Percentiles rank a stretch among this genome's conserved stretches.
phyloP scores from a whole-genome alignment of 2,888 invertebrate genomes.

The Invenusta paracnida region DNA sequence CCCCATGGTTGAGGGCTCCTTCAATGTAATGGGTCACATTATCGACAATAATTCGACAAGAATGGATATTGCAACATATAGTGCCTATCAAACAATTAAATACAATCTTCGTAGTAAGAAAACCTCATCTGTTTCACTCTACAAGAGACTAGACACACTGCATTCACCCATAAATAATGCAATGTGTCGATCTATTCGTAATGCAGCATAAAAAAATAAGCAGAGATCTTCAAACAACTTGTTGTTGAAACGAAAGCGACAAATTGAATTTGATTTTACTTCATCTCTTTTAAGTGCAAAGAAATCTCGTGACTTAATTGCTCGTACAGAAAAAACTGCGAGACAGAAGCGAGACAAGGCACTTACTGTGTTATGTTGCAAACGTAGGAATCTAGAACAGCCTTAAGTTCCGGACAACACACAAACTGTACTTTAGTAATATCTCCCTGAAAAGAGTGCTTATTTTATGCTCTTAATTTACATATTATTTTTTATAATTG shows the following conservation, averaged over 20 bases:
- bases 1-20: conserved; percentile 21
- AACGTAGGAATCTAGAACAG: neutral
- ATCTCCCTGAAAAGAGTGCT: neutral
- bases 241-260: conserved; percentile 2
- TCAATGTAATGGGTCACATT: conserved; percentile 19
- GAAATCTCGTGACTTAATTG: conserved; percentile 18
- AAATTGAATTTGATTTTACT: conserved; percentile 15
- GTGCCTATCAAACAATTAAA: conserved; percentile 23
- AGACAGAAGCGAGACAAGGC: conserved; percentile 1
- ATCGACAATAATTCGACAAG: conserved; percentile 2
- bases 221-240: conserved; percentile 22
- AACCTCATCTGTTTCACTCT: conserved; percentile 18
- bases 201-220: conserved; percentile 2
- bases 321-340: neutral
- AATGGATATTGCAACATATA: conserved; percentile 12
- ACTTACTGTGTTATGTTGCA: conserved; percentile 3
- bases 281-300: conserved; percentile 1
- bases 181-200: neutral
- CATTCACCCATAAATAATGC: neutral
- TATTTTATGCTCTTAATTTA: neutral
- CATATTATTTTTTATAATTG: neutral
- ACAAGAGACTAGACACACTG: conserved; percentile 19
- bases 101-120: conserved; percentile 23
- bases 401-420: neutral
- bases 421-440: conserved; percentile 6